phyloP scores from a whole-genome alignment of 2,113 vertebrate species.

The Sakesphorus luctuosus region DNA sequence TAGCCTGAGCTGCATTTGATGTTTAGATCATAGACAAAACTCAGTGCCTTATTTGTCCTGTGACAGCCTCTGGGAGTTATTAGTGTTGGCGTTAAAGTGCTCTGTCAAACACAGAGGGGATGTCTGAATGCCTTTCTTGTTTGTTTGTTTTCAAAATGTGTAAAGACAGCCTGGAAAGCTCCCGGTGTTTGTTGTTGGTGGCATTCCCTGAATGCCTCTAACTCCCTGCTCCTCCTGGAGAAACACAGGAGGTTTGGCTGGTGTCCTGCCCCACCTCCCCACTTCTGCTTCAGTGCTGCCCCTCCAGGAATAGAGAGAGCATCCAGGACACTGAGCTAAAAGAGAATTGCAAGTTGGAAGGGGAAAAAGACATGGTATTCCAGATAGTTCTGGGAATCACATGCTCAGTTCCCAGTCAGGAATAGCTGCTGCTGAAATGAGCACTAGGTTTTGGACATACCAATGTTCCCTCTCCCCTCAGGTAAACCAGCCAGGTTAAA shows the following conservation, averaged over 20 bases:
- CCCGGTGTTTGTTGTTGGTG: not conserved
- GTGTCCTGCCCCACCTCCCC: not conserved
- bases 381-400: not conserved
- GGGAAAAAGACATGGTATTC: not conserved
- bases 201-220: not conserved
- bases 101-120: not conserved
- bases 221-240: not conserved
- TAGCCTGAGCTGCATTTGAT: conserved; percentile 41
- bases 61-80: conserved; percentile 7
- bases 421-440: not conserved
- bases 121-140: conserved; percentile 11
- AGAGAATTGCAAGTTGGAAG: not conserved
- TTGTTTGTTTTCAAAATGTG: conserved; percentile 10
- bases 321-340: not conserved
- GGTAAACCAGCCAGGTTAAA: not conserved
- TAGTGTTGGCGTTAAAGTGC: not conserved
- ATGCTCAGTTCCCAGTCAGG: not conserved
- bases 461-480: not conserved
- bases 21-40: conserved; percentile 25
- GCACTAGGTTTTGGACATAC: not conserved
- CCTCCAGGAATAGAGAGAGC: not conserved
- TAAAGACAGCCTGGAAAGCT: conserved; percentile 23
- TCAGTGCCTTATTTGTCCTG: not conserved
- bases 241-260: not conserved
- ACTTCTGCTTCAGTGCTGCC: not conserved